Percentiles rank a stretch among this genome's conserved stretches.
Evolutionary conservation across 2,888 invertebrate genomes (phyloP).

Genomic region (Anoncus sp.): DNA sequence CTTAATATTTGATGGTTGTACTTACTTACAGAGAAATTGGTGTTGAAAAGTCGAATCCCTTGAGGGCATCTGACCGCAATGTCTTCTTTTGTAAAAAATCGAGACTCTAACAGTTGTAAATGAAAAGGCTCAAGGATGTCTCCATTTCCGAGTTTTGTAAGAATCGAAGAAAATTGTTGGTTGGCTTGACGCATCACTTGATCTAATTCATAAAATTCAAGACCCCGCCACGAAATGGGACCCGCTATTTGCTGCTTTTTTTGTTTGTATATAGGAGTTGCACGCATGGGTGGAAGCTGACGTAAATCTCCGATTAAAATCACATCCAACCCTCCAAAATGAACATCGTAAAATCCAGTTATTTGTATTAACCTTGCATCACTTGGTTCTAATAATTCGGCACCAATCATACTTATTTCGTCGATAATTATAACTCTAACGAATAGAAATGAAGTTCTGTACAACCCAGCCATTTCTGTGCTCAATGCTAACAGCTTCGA

Average conservation of each 20-base stretch:
- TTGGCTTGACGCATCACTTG: slow-evolving; percentile 77
- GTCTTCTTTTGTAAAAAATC: too few species aligned
- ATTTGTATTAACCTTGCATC: slow-evolving; percentile 76
- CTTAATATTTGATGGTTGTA: slow-evolving; percentile 69
- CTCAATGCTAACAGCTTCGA: slow-evolving; percentile 36
- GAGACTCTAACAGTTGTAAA: too few species aligned
- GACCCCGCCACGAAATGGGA: slow-evolving; percentile 72
- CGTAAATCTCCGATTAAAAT: slow-evolving; percentile 77
- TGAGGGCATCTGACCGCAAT: slow-evolving; percentile 60
- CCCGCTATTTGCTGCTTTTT: slow-evolving; percentile 54
- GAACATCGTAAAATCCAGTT: slow-evolving; percentile 72
- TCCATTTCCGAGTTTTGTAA: slow-evolving; percentile 76
- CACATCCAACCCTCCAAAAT: slow-evolving; percentile 77
- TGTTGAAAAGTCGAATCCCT: slow-evolving; percentile 71
- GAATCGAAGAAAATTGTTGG: slow-evolving; percentile 72
- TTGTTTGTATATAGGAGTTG: slow-evolving; percentile 72
- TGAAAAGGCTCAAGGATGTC: slow-evolving; percentile 46
- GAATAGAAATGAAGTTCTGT: slow-evolving; percentile 70
- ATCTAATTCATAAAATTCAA: slow-evolving; percentile 74
- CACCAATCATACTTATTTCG: slow-evolving; percentile 78
- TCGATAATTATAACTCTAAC: slow-evolving; percentile 75
- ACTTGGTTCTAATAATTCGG: slow-evolving; percentile 73
- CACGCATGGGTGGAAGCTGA: slow-evolving; percentile 74
- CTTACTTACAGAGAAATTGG: slow-evolving; percentile 70
- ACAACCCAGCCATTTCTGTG: slow-evolving; percentile 66